phyloP scores from a whole-genome alignment of 1,140 invertebrate species.

The Campoletis sonorensis region DNA sequence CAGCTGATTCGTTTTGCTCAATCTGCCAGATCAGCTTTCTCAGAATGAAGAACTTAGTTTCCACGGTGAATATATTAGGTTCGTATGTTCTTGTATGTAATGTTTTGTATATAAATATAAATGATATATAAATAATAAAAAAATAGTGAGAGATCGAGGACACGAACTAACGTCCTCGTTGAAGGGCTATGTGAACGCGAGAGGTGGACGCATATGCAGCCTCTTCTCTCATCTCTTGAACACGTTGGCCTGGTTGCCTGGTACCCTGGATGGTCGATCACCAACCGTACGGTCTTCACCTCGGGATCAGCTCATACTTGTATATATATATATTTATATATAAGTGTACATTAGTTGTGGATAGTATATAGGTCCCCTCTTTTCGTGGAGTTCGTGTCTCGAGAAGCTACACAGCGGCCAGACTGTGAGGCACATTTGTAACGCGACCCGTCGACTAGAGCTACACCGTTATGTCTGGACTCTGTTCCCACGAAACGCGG shows the following conservation, averaged over 20 bases:
- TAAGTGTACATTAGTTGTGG: constrained; percentile 3
- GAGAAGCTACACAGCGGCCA: constrained; percentile 53
- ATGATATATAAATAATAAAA: no score
- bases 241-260: constrained; percentile 47
- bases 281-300: constrained; percentile 28
- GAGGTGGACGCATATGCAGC: constrained; percentile 33
- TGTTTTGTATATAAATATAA: background rate
- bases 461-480: constrained; percentile 65
- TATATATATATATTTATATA: constrained; percentile 35
- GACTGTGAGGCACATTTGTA: constrained; percentile 57
- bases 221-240: constrained; percentile 34
- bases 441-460: constrained; percentile 58
- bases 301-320: constrained; percentile 20
- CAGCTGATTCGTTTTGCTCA: no score
- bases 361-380: constrained; percentile 45
- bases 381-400: constrained; percentile 50
- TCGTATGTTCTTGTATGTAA: background rate
- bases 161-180: constrained; percentile 18
- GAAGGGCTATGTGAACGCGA: constrained; percentile 9
- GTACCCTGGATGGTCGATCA: constrained; percentile 45
- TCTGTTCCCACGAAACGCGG: constrained; percentile 64
- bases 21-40: no score
- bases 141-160: constrained; percentile 27
- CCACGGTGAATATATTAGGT: no score
- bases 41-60: no score